Evolutionary conservation across 2,797 vertebrate species (phyloP).

Genomic region (Schizopygopsis pylzovi): DNA sequence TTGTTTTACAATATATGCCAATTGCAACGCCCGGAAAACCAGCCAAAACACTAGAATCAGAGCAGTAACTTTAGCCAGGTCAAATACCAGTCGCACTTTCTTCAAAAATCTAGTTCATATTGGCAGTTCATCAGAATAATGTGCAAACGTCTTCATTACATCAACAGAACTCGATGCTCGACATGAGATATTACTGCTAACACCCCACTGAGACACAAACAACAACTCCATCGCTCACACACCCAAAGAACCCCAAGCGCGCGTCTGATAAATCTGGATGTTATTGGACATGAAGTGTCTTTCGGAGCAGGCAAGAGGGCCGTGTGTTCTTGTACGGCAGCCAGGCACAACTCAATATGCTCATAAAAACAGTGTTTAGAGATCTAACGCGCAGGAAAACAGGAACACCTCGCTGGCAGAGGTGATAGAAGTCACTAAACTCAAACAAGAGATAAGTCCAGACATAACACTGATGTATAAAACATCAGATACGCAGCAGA

Average conservation of each 20-base stretch:
- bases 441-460: constrained; percentile 45
- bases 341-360: not conserved
- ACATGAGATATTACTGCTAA: constrained; percentile 1
- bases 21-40: not conserved
- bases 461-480: constrained; percentile 43
- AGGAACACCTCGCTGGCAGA: constrained; percentile 17
- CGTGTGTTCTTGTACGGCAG: not conserved
- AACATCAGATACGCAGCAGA: constrained; percentile 30
- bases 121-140: constrained; percentile 7
- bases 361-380: constrained; percentile 34
- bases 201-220: constrained; percentile 13
- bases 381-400: constrained; percentile 18
- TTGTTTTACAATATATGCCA: too few species aligned
- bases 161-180: constrained; percentile 8
- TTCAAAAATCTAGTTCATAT: not conserved
- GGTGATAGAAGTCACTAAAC: constrained; percentile 31
- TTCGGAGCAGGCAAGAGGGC: not conserved
- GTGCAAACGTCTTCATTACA: constrained; percentile 25
- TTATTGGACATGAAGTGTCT: constrained; percentile 8
- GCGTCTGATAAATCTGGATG: constrained; percentile 10
- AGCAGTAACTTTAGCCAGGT: not conserved
- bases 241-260: constrained; percentile 1
- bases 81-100: not conserved
- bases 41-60: not conserved
- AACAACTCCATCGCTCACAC: constrained; percentile 7